Evolutionary conservation across 2,113 vertebrate genomes (phyloP), one percentile per base, ranked within the genome.

Genomic region (Scolopax mira): DNA sequence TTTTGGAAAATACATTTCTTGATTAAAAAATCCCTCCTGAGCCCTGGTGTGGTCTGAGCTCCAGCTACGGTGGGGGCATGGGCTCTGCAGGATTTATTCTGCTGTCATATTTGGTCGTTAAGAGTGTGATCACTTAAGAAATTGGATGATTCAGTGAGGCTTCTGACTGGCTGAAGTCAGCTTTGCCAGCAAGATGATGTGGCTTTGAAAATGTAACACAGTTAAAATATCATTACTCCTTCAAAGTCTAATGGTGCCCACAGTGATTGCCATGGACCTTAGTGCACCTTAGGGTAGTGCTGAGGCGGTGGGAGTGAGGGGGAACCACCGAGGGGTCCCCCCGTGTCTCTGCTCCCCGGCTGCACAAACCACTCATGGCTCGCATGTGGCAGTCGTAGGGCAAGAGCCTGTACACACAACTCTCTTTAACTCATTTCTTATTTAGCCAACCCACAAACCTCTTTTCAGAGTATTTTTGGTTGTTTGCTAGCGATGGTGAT

Each of bases 121-220:
- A 33, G 65, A 62, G 37, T 10, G 17, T 6, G 8, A 74, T 30
- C 86, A 88, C 58, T 81, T 73, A 41, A 61, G 80, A 44, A 85
- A 62, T 9, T 7, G 44, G 89, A 37, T 69, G 86, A 93, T 73
- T 89, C 72, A 31, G 42, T 67, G 66, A 88, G 88, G 96, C 65
- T 94, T 61, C 48, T 1, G 19, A 75, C 65, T 79, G 78, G 66
- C 79, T 89, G 64, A 78, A 71, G 46, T 52, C 84, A 66, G 91
- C 78, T 80, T 41, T 77, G 71, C 65, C 71, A 44, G 46, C 35
- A 24, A 28, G 79, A 8, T 44, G 70, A 44, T 62, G n/a, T 79
- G 66, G 16, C 74, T 88, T 48, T 9, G 48, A 41, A 57, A 89
- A 58, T 61, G 66, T 79, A 41, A 48, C 58, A 35, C 48, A 44